Evolutionary conservation across 2,797 vertebrate genomes (phyloP), one percentile per base, ranked within the genome.

Genomic region (Momotus momota): DNA sequence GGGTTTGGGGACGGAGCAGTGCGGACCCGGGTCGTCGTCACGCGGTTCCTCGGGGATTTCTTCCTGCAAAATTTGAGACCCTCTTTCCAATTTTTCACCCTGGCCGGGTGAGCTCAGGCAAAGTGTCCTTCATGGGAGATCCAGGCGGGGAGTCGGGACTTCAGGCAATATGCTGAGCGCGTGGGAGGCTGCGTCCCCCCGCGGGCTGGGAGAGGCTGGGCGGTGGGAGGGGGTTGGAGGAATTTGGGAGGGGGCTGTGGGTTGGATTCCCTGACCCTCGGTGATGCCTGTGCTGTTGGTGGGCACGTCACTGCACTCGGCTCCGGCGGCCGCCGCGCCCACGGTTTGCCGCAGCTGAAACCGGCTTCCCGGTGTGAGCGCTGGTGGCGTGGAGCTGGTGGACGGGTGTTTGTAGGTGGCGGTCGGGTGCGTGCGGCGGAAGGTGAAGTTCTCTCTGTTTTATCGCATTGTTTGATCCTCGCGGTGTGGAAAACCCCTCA

Each of bases 1-100:
- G 95, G 96, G 92, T 78, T 97, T 94, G 91, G 96, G 93, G 92
- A 93, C 26, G 22, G 91, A 95, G 88, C 86, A 89, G 38, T 77
- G 60, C 57, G 80, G 58, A 65, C 74, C 77, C 54, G 61, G 85
- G 43, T 81, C 6, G 0, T 72, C 6, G 6, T 25, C 62, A 73
- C 0, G 5, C 2, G 6, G 86, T 77, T 88, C 87, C 67, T 84
- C 33, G 67, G 75, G 86, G 82, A 49, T 85, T 84, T 80, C 38
- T 70, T 93, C 80, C 73, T 96, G 86, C 54, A 69, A 67, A 58
- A 94, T 97, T 90, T 81, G 45, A 79, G 61, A 67, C 58, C 27
- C 7, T 94, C 82, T 88, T 92, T 54, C 48, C 31, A 64, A 7
- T 81, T 88, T 77, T 86, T 58, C 43, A 62, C 54, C 51, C 21